Base-by-base conservation (phyloP, 2,797 vertebrate genomes). In the Schizopygopsis pylzovi region DNA sequence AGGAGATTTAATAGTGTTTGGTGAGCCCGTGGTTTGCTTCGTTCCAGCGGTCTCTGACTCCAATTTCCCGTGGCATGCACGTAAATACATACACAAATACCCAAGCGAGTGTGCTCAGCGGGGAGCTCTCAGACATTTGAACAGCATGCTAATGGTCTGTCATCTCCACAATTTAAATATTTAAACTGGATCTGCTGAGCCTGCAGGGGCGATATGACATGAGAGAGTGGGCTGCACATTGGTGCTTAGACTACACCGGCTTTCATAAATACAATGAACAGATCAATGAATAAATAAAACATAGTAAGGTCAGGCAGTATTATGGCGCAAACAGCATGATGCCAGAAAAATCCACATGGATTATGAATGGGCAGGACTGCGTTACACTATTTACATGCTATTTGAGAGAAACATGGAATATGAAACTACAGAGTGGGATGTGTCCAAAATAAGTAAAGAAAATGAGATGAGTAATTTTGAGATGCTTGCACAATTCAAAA, bases 141-240 rank as follows among this genome's bases (percentile, higher is more conserved):
- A 49, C 77, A 25, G 77, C 68, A 85, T 85, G 84, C 67, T 73
- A 85, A 85, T 85, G 68, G 43, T 73, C 68, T 49, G 78, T 45
- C 78, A 80, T 80, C n/a, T 82, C 52, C 41, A 65, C 54, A 81
- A 49, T 28, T 47, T 49, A 85, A 85, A 85, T 80, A 85, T 85
- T 85, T 73, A 63, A 73, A 73, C 84, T 80, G 41, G 22, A 73
- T 73, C 52, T 79, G 56, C 39, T 71, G 49, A 84, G 83, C 37
- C 67, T 72, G 68, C 41, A 72, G 65, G 41, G 67, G 15, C 2
- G 52, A 79, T 49, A 63, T 41, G 84, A 59, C 68, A 80, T 22
- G 68, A 73, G 28, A 70, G n/a, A 47, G 56, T 18, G 12, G 49
- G 67, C 52, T 7, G 20, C 37, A 79, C 83, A 39, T 56, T 47